Evolutionary conservation across 2,113 vertebrate species (phyloP), one percentile per base, ranked within the genome.

Genomic region (Poeciliopsis occidentalis): DNA sequence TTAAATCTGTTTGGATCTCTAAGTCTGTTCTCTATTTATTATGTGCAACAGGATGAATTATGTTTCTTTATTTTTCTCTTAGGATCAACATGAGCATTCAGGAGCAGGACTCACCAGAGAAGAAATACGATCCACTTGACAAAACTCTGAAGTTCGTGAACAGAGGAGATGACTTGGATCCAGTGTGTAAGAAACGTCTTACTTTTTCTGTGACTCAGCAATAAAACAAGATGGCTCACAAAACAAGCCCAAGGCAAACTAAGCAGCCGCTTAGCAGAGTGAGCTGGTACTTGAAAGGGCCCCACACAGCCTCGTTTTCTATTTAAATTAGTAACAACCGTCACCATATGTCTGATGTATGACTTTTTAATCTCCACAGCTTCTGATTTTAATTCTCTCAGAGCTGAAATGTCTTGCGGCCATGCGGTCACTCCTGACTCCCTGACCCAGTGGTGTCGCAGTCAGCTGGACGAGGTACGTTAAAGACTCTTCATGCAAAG

Each of bases 321-420:
- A 54, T 54, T 54, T 54, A 22, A 8, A 54, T 54, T 6, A 24
- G 22, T 15, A 44, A 44, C 13, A 44, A 44, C 30, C 31, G 1
- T 64, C 31, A 64, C 44, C 0, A 15, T 0, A 0, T 0, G 10
- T 65, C n/a, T 74, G 0, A 65, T 65, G 44, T 6, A 13, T 57
- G 19, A 22, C 12, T 60, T 37, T 4, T 30, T 68, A 12, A 64
- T 29, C 54, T 22, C 24, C 26, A 30, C 78, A 89, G 86, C 76
- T 8, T 69, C 76, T 67, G 93, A 90, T 41, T 80, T 73, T 0
- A 12, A 60, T 10, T 67, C 27, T 15, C 82, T 86, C 32, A 81
- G 79, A 71, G 88, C 87, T 22, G 83, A 90, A 81, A 91, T 95
- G 92, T 92, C 93, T 57, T 95, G 94, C 37, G 92, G 93, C 4